Conservation (phyloP, 2,797 vertebrate species). For the Simalia tracyae region DNA sequence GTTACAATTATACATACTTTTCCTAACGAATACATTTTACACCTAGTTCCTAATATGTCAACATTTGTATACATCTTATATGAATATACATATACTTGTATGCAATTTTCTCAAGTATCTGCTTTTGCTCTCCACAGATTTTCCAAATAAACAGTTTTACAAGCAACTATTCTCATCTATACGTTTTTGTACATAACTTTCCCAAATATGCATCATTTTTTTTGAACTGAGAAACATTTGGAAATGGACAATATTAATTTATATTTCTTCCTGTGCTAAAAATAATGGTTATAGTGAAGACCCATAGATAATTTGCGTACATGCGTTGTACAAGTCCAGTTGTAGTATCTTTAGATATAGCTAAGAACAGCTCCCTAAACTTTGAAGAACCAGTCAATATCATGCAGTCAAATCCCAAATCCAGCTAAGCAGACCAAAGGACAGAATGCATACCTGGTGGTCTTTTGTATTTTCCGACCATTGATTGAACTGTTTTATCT, state of each 20-base stretch:
- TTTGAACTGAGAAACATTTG: not conserved
- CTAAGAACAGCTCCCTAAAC: not conserved
- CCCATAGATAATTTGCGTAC: not conserved
- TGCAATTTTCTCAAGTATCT: not conserved
- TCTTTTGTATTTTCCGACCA: not conserved
- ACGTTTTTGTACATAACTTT: not conserved
- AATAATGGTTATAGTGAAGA: not conserved
- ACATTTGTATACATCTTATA: not conserved
- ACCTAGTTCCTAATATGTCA: not conserved
- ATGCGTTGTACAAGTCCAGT: not conserved
- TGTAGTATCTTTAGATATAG: not conserved
- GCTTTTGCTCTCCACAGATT: not conserved
- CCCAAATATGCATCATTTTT: not conserved
- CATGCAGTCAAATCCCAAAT: no score
- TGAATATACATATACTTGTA: not conserved
- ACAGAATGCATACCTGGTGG: not conserved
- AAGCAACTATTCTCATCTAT: not conserved
- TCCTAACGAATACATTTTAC: not conserved
- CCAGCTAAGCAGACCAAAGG: not conserved
- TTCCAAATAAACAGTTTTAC: not conserved
- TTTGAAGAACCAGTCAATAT: not conserved
- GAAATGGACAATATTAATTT: not conserved
- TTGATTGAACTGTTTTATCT: not conserved
- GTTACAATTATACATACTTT: not conserved
- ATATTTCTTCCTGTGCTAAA: not conserved